Percentiles rank a stretch among this genome's conserved stretches.
Evolutionary conservation across 2,888 invertebrate species (phyloP).

Genomic region (Drosophila atroscutellata): DNA sequence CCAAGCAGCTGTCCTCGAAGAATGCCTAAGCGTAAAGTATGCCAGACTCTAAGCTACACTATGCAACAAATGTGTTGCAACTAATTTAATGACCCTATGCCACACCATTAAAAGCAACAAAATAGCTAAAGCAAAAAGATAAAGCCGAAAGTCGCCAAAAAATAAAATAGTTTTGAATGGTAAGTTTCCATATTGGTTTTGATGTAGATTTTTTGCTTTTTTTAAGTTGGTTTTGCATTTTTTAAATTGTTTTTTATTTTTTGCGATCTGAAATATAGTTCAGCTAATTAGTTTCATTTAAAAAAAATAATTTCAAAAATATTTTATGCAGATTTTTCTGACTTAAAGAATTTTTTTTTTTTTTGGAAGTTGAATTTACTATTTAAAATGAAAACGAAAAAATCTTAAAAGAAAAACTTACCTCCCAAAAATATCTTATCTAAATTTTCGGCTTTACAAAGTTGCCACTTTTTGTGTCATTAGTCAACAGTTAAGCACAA

Average conservation of each 20-base stretch:
- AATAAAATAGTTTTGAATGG: background rate
- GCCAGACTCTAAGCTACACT: background rate
- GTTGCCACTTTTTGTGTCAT: background rate
- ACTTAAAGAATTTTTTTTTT: background rate
- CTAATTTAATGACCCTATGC: background rate
- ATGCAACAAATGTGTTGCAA: background rate
- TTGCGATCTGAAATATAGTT: too few relatives aligned
- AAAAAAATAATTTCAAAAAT: background rate
- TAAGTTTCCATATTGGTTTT: background rate
- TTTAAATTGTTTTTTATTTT: background rate
- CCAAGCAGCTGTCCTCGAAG: conserved; percentile 98
- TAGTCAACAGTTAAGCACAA: conserved; percentile 1
- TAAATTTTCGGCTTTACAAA: background rate
- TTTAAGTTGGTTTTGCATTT: background rate
- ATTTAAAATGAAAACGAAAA: background rate
- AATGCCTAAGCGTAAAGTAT: conserved; percentile 88
- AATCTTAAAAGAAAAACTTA: background rate
- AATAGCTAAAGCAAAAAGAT: background rate
- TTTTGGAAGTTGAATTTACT: background rate
- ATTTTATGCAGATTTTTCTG: background rate
- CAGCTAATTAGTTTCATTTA: too few relatives aligned
- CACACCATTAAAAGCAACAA: background rate
- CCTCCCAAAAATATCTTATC: background rate
- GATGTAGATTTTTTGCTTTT: background rate
- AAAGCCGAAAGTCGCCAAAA: background rate